A percentile compares a stretch with the other conserved stretches of the same genome.
Evolutionary conservation across 2,113 vertebrate species (phyloP).

Genomic region (Lagenorhynchus albirostris): DNA sequence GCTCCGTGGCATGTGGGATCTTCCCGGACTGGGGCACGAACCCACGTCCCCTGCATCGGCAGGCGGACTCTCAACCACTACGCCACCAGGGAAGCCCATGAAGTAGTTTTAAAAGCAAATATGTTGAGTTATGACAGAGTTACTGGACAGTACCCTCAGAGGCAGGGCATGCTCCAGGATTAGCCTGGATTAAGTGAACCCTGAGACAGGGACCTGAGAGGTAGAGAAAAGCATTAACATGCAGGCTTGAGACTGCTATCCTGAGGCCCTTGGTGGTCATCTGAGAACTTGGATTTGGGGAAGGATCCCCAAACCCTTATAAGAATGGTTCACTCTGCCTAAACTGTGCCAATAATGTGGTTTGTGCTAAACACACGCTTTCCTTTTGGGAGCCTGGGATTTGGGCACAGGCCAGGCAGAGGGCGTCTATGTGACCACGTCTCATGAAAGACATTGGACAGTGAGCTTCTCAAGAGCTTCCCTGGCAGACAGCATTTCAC

Average conservation of each 20-base stretch:
- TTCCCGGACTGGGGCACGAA: no score
- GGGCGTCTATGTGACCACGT: not conserved
- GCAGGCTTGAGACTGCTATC: not conserved
- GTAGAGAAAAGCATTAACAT: not conserved
- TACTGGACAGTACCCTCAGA: not conserved
- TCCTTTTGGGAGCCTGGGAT: not conserved
- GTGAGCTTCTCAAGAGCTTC: not conserved
- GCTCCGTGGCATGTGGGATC: no score
- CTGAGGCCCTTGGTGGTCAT: not conserved
- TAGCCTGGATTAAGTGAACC: not conserved
- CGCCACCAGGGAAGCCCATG: no score
- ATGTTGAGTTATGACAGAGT: not conserved
- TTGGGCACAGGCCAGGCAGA: not conserved
- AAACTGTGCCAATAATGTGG: not conserved
- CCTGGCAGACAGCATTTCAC: not conserved
- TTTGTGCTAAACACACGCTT: not conserved
- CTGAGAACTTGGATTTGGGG: not conserved
- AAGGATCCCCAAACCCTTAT: not conserved
- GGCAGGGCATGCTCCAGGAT: not conserved
- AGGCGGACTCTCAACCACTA: no score
- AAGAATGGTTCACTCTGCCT: not conserved
- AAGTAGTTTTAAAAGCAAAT: not conserved
- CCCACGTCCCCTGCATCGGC: no score
- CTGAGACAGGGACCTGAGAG: not conserved
- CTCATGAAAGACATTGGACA: not conserved